These are phyloP conservation scores for Actias luna DNA, from an alignment of 2,888 invertebrate genomes.

Conservation along the genomic window DNA sequence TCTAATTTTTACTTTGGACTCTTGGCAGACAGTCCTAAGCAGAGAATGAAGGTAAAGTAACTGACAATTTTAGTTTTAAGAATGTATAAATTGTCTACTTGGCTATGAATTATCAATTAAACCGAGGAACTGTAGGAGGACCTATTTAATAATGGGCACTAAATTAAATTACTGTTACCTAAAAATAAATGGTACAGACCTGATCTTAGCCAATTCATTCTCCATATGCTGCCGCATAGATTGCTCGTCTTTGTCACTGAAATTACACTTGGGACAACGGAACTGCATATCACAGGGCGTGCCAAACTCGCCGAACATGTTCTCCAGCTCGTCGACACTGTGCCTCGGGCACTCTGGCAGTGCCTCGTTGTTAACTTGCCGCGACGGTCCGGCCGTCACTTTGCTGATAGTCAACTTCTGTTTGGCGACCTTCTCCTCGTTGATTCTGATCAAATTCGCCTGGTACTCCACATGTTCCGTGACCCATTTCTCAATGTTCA, in stretches of 20 bases:
- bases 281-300: slow-evolving; percentile 40
- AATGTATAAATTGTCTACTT: no score
- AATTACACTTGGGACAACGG: slow-evolving; percentile 63
- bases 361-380: background rate
- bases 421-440: slow-evolving; percentile 46
- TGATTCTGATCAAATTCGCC: slow-evolving; percentile 43
- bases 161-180: no score
- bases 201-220: slow-evolving; percentile 62
- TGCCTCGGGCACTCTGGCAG: slow-evolving; percentile 17
- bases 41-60: no score
- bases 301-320: slow-evolving; percentile 61
- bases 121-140: no score
- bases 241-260: slow-evolving; percentile 41
- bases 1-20: no score
- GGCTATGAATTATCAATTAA: no score
- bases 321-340: slow-evolving; percentile 41
- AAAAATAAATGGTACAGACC: slow-evolving; percentile 41
- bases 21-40: no score
- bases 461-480: slow-evolving; percentile 55
- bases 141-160: no score
- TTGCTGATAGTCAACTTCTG: slow-evolving; percentile 42
- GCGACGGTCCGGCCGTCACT: slow-evolving; percentile 21
- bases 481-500: slow-evolving; percentile 80
- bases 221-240: slow-evolving; percentile 63
- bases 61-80: no score